Evolutionary conservation across 2,888 invertebrate genomes (phyloP), one percentile per base, ranked within the genome.

Genomic region (Acleris laterana): DNA sequence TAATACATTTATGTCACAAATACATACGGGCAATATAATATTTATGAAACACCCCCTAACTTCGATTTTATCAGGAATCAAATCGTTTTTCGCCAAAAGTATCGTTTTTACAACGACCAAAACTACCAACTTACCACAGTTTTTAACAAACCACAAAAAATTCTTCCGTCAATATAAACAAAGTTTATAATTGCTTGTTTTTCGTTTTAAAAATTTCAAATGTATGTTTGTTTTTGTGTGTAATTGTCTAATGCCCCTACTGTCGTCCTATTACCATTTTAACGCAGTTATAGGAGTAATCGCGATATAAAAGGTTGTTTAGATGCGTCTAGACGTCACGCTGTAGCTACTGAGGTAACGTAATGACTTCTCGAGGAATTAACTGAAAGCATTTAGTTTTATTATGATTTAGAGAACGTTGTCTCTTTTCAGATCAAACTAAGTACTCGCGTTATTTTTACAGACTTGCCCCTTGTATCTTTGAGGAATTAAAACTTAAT

Each of bases 251-350:
- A 85, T 85, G 78, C 84, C 83, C 85, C 77, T 71, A 73, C 81
- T 82, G 81, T 78, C 80, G 81, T 84, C 80, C 73, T 73, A 88
- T 89, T 89, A 85, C 79, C 89, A 89, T 89, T 87, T 89, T 81
- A 88, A 88, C 85, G 87, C 82, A 76, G 78, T 80, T 86, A 84
- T 82, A 81, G 82, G 77, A 78, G 83, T 84, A 82, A 88, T 87
- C 79, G 81, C 75, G 78, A 80, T 77, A 81, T 84, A 85, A 85
- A 81, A 82, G 75, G 80, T 84, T 80, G 82, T 87, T 87, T 81
- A 82, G 82, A 77, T 83, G 78, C 84, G 90, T 88, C 90, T 89
- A 90, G 89, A 87, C 88, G 82, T 83, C 78, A 83, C 81, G 79
- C 82, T 79, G 76, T 74, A 73, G 78, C 79, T 20, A 53, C 52